A percentile compares a stretch with the other conserved stretches of the same genome.
Conservation (phyloP, 2,797 vertebrate species). For the Sebastiscus albofasciatus region DNA sequence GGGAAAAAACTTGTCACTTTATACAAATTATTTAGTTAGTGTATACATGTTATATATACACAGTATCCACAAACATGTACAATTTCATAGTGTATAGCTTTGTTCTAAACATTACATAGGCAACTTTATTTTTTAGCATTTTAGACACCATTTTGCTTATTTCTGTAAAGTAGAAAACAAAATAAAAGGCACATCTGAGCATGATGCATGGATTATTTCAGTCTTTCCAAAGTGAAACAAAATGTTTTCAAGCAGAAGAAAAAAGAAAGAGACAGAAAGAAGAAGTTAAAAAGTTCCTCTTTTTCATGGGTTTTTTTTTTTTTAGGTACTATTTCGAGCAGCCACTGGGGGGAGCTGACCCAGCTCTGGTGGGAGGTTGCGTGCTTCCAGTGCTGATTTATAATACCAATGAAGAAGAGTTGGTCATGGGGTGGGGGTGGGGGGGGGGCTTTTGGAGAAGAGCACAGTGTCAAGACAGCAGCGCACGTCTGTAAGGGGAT, state of each 20-base stretch:
- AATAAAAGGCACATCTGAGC: constrained; percentile 96
- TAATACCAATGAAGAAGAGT: constrained; percentile 54
- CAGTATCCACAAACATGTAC: constrained; percentile 87
- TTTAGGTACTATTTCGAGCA: constrained; percentile 48
- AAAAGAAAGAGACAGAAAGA: constrained; percentile 2
- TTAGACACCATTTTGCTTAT: constrained; percentile 83
- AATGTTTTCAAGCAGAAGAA: constrained; percentile 60
- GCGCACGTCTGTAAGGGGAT: constrained; percentile 26
- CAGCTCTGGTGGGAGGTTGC: constrained; percentile 55
- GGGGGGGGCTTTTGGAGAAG: constrained; percentile 32
- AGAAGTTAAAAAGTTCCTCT: constrained; percentile 59
- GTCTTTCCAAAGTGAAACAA: constrained; percentile 69
- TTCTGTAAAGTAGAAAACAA: constrained; percentile 84
- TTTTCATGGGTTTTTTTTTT: constrained; percentile 43
- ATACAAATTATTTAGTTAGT: constrained; percentile 85
- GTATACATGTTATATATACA: constrained; percentile 80
- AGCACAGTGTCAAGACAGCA: constrained; percentile 75
- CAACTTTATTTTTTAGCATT: constrained; percentile 84
- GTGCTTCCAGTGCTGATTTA: constrained; percentile 63
- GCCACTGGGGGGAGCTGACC: constrained; percentile 61
- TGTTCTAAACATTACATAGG: constrained; percentile 90
- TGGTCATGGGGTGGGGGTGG: constrained; percentile 13
- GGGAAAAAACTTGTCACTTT: constrained; percentile 67
- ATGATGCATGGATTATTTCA: constrained; percentile 82
- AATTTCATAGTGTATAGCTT: constrained; percentile 88